phyloP scores from a whole-genome alignment of 35 echinoderm and acorn worm species.

The Stichopus chloronotus region DNA sequence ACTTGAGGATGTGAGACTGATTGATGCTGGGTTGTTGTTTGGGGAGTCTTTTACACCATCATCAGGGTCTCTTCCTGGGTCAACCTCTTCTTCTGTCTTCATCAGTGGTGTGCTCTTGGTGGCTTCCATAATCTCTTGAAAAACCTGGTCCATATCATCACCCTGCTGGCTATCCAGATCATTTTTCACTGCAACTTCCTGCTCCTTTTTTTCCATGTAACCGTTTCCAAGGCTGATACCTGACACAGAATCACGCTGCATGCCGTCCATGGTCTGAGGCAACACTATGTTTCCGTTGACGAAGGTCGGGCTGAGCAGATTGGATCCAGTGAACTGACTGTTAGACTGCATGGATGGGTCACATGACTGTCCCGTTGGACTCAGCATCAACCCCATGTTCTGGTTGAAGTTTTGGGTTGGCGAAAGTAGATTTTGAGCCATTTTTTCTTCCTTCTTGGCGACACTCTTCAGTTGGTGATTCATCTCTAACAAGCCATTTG shows the following conservation, averaged over 20 bases:
- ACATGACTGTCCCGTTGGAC: slow-evolving; percentile 12
- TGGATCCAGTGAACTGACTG: slow-evolving; percentile 31
- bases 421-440: slow-evolving; percentile 41
- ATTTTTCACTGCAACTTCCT: neutral
- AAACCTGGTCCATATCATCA: slow-evolving; percentile 56
- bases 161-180: neutral
- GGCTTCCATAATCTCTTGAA: slow-evolving; percentile 53
- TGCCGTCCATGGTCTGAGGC: slow-evolving; percentile 16
- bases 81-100: slow-evolving; percentile 9
- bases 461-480: slow-evolving; percentile 57
- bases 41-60: neutral
- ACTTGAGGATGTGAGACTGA: slow-evolving; percentile 35
- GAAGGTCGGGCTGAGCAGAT: slow-evolving; percentile 37
- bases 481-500: slow-evolving; percentile 68
- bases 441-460: slow-evolving; percentile 38
- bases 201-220: neutral
- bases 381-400: slow-evolving; percentile 27
- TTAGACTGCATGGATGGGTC: slow-evolving; percentile 9
- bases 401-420: slow-evolving; percentile 46
- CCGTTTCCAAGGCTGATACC: neutral
- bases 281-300: slow-evolving; percentile 40
- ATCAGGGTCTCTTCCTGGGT: neutral
- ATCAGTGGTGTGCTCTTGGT: slow-evolving; percentile 1
- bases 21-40: neutral
- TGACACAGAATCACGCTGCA: neutral